Percentiles rank a stretch among this genome's conserved stretches.
Conservation (phyloP, 2,888 invertebrate genomes). For the Mallateleia sp. region DNA sequence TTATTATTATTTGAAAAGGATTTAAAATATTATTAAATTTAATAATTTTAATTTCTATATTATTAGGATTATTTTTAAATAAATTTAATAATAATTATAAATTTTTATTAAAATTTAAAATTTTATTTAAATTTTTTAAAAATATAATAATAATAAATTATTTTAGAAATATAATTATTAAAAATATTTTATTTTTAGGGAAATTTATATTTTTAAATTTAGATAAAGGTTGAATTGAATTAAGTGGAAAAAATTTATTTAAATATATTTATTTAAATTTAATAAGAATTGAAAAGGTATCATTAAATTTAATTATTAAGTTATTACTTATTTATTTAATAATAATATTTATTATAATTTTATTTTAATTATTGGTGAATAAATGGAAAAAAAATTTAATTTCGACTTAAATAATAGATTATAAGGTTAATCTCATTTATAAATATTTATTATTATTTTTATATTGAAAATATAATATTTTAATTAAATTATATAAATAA, state of each 20-base stretch:
- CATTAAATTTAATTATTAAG: slow-evolving; percentile 71
- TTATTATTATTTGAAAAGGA: slow-evolving; percentile 79
- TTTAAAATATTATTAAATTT: slow-evolving; percentile 80
- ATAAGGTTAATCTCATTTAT: slow-evolving; percentile 25
- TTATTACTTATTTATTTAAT: slow-evolving; percentile 66
- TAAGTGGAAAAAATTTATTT: background rate
- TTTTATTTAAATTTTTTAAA: slow-evolving; percentile 54
- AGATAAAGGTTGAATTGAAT: slow-evolving; percentile 39
- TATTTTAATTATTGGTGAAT: slow-evolving; percentile 57
- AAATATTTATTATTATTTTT: slow-evolving; percentile 59
- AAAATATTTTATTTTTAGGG: slow-evolving; percentile 33
- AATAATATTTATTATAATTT: slow-evolving; percentile 89
- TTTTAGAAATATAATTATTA: slow-evolving; percentile 31
- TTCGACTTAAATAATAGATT: slow-evolving; percentile 81
- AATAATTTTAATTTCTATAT: slow-evolving; percentile 86
- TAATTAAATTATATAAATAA: slow-evolving; percentile 70
- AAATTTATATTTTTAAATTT: slow-evolving; percentile 16
- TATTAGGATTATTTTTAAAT: slow-evolving; percentile 88
- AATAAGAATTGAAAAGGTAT: slow-evolving; percentile 81
- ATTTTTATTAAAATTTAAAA: slow-evolving; percentile 29
- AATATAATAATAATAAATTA: slow-evolving; percentile 56
- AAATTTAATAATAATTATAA: slow-evolving; percentile 29
- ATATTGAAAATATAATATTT: slow-evolving; percentile 74
- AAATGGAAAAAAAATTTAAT: slow-evolving; percentile 77
- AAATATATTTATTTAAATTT: slow-evolving; percentile 5